A percentile compares a stretch with the other conserved stretches of the same genome.
phyloP scores from a whole-genome alignment of 2,113 vertebrate species.

The Bucco capensis region DNA sequence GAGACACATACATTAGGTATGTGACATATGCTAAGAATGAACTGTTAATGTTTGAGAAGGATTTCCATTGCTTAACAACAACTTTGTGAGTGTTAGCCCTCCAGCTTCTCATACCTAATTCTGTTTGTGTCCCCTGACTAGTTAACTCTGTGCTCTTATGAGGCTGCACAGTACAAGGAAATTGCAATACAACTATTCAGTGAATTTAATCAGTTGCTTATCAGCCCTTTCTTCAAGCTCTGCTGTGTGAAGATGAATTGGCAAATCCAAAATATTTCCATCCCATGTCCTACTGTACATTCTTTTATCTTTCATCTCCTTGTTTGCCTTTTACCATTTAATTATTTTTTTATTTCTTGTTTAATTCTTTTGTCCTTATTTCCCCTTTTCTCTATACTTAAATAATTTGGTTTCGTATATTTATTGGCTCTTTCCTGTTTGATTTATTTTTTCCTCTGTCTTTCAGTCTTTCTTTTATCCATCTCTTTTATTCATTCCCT shows the following conservation, averaged over 20 bases:
- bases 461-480: not conserved
- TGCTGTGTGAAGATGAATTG: not conserved
- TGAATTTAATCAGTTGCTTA: conserved; percentile 22
- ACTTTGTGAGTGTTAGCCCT: conserved; percentile 59
- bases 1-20: conserved; percentile 68
- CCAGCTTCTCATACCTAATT: conserved; percentile 66
- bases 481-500: not conserved
- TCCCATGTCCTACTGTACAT: not conserved
- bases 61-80: conserved; percentile 64
- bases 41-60: conserved; percentile 64
- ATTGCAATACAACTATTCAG: conserved; percentile 1
- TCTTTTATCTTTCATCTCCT: not conserved
- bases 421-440: not conserved
- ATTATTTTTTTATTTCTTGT: not conserved
- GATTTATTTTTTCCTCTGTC: not conserved
- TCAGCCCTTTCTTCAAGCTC: not conserved
- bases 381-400: not conserved
- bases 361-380: not conserved
- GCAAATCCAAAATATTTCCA: not conserved
- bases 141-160: conserved; percentile 40
- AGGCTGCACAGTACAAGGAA: not conserved
- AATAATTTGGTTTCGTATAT: not conserved
- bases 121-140: conserved; percentile 25
- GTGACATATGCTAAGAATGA: conserved; percentile 71
- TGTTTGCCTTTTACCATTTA: not conserved